These are phyloP conservation scores for Phrynocephalus guinanensis DNA, from an alignment of 2,797 vertebrate genomes.

Conservation along the genomic window DNA sequence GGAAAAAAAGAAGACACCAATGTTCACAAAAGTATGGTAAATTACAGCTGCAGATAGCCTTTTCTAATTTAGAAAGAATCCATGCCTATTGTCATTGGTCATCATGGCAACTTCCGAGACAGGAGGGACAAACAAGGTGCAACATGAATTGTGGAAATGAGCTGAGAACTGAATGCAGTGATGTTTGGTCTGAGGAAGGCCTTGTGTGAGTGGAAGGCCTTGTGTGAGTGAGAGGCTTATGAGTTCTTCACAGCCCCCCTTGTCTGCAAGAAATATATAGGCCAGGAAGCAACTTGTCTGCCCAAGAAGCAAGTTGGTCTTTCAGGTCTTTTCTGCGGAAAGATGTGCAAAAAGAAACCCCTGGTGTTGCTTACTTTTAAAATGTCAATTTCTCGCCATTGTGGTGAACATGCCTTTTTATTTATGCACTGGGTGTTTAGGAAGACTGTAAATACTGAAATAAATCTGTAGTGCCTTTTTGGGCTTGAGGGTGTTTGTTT, in stretches of 20 bases:
- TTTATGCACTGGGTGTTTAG: constrained; percentile 12
- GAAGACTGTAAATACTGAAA: constrained; percentile 31
- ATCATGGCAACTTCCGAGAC: background rate
- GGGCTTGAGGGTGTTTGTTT: too few relatives aligned
- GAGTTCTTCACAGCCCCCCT: background rate
- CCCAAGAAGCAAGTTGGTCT: background rate
- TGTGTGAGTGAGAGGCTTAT: background rate
- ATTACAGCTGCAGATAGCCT: too few relatives aligned
- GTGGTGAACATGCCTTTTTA: background rate
- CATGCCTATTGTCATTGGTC: too few relatives aligned
- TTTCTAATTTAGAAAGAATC: too few relatives aligned
- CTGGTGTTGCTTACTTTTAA: background rate
- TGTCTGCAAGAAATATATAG: background rate
- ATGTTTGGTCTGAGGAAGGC: background rate
- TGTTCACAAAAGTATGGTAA: too few relatives aligned
- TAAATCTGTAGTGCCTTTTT: constrained; percentile 26
- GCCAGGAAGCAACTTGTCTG: background rate
- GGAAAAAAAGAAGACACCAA: too few relatives aligned
- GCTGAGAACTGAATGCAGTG: background rate
- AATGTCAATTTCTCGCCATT: background rate
- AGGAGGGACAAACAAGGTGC: background rate
- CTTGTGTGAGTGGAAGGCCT: background rate
- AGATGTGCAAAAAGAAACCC: background rate
- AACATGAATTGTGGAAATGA: background rate
- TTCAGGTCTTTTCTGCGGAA: background rate